Percentiles rank a stretch among this genome's conserved stretches.
phyloP scores from a whole-genome alignment of 1,140 invertebrate genomes.

The Euwallacea fornicatus region DNA sequence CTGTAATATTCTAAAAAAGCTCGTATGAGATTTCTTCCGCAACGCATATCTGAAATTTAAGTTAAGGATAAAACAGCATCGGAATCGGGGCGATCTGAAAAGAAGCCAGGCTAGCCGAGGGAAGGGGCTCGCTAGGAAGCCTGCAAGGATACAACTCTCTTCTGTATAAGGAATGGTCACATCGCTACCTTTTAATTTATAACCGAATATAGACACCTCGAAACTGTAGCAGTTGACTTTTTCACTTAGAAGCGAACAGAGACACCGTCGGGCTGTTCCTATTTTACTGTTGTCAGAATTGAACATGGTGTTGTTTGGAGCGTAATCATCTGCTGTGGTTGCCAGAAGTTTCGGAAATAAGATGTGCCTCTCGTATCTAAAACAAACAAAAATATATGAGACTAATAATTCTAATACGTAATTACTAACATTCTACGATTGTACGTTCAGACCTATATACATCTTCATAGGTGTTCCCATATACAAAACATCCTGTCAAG shows the following conservation, averaged over 20 bases:
- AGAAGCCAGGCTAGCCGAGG: too few species aligned
- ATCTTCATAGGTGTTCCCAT: constrained; percentile 95
- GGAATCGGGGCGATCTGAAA: background rate
- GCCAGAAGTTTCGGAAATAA: constrained; percentile 89
- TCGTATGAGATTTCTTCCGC: constrained; percentile 75
- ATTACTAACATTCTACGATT: background rate
- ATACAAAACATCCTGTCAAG: constrained; percentile 90
- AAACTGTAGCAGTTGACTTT: constrained; percentile 83
- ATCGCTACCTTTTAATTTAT: constrained; percentile 65
- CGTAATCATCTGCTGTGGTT: constrained; percentile 82
- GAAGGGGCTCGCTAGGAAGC: too few species aligned
- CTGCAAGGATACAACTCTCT: constrained; percentile 79
- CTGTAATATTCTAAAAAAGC: constrained; percentile 82
- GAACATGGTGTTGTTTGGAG: constrained; percentile 80
- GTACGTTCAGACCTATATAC: constrained; percentile 70
- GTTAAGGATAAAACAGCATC: constrained; percentile 8
- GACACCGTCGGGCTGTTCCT: constrained; percentile 82
- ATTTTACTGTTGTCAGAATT: constrained; percentile 84
- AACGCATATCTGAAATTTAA: constrained; percentile 57
- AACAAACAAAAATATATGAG: constrained; percentile 34
- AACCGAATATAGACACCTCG: constrained; percentile 85
- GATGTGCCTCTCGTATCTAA: constrained; percentile 80
- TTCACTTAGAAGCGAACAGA: constrained; percentile 68
- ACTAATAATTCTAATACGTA: constrained; percentile 2
- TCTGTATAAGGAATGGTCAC: constrained; percentile 81